Percentiles rank a stretch among this genome's conserved stretches.
These are phyloP conservation scores for Agonopterix heracliana DNA, from an alignment of 2,888 invertebrate genomes.

Conservation along the genomic window DNA sequence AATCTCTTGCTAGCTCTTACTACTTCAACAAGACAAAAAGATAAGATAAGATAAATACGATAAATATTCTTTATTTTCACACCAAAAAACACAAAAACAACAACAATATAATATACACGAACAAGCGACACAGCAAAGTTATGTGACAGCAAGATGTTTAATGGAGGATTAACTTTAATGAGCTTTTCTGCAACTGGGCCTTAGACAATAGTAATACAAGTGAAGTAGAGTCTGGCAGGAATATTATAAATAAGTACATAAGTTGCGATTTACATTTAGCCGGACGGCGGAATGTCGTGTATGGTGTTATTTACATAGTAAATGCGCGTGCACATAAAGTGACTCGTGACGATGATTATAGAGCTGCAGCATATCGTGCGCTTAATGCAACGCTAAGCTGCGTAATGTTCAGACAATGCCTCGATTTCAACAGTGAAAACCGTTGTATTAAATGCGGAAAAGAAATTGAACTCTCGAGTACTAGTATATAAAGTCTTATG, in stretches of 20 bases:
- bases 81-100: too few relatives aligned
- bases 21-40: too few relatives aligned
- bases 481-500: slow-evolving; percentile 18
- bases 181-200: too few relatives aligned
- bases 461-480: slow-evolving; percentile 31
- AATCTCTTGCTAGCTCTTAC: too few relatives aligned
- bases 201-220: background rate
- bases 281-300: slow-evolving; percentile 39
- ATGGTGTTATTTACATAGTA: slow-evolving; percentile 54
- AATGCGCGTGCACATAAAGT: slow-evolving; percentile 52
- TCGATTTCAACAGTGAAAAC: slow-evolving; percentile 44
- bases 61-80: too few relatives aligned
- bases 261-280: slow-evolving; percentile 4
- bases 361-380: slow-evolving; percentile 52
- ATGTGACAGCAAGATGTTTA: too few relatives aligned
- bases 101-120: too few relatives aligned
- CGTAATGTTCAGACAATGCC: slow-evolving; percentile 56
- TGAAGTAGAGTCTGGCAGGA: background rate
- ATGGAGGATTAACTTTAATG: too few relatives aligned
- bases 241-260: background rate
- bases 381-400: slow-evolving; percentile 54
- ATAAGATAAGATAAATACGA: too few relatives aligned
- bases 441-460: slow-evolving; percentile 43
- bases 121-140: too few relatives aligned
- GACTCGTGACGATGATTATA: slow-evolving; percentile 59